phyloP scores from a whole-genome alignment of 2,113 vertebrate genomes.

The Antigone vipio region DNA sequence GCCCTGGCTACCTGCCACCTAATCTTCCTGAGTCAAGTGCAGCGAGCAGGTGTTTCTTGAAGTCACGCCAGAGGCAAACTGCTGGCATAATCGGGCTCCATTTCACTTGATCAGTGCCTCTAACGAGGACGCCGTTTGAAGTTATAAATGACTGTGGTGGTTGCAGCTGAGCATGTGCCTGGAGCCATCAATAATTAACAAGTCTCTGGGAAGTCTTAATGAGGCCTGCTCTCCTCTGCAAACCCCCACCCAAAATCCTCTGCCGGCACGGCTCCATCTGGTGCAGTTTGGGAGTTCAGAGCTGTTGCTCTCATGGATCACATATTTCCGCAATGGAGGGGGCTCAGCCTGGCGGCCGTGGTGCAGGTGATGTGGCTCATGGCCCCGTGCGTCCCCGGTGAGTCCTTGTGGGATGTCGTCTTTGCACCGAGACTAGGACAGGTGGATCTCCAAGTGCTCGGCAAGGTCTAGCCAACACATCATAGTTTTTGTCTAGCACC shows the following conservation, averaged over 20 bases:
- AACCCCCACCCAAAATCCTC: not conserved
- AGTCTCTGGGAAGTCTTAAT: not conserved
- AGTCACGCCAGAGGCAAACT: constrained; percentile 38
- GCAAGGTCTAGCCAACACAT: not conserved
- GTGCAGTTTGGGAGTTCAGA: not conserved
- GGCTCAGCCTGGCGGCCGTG: not conserved
- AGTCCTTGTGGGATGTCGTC: not conserved
- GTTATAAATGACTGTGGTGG: not conserved
- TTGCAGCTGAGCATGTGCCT: not conserved
- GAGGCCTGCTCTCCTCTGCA: not conserved
- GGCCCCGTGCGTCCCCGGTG: accelerated
- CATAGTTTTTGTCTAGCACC: not conserved
- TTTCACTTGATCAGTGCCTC: not conserved
- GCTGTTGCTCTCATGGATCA: not conserved
- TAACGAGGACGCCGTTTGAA: not conserved
- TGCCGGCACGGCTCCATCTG: not conserved
- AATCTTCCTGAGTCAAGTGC: constrained; percentile 34
- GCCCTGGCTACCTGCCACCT: constrained; percentile 26
- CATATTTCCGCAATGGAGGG: accelerated
- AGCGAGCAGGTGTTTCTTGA: constrained; percentile 40
- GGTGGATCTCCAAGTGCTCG: not conserved
- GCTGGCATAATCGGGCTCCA: constrained; percentile 1
- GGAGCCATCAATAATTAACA: constrained; percentile 18
- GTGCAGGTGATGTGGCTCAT: accelerated
- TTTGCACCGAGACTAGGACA: not conserved